phyloP scores from a whole-genome alignment of 2,888 invertebrate genomes.

The Dicyrtoma fusca region DNA sequence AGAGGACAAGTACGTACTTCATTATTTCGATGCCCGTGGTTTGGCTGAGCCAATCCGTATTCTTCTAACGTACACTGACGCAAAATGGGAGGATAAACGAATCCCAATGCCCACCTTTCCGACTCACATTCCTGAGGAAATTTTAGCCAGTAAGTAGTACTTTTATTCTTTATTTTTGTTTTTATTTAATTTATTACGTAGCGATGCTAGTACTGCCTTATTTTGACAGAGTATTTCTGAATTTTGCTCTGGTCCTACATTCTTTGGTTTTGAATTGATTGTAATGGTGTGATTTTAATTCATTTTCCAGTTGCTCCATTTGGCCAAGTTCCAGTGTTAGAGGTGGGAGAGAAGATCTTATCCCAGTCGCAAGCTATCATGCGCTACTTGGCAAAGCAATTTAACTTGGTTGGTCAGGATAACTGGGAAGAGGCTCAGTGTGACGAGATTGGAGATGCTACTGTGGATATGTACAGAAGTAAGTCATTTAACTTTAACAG shows the following conservation, averaged over 20 bases:
- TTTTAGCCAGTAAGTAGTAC: conserved; percentile 3
- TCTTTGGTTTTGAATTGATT: not conserved
- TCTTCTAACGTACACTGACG: not conserved
- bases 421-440: conserved; percentile 42
- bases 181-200: not conserved
- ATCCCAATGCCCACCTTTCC: not conserved
- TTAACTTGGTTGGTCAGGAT: conserved; percentile 42
- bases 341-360: conserved; percentile 53
- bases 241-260: not conserved
- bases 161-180: not conserved
- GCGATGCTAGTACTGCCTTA: not conserved
- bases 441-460: conserved; percentile 39
- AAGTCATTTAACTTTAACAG: too few relatives aligned
- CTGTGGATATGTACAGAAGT: conserved; percentile 22
- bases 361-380: conserved; percentile 55
- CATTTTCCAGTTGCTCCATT: conserved; percentile 50
- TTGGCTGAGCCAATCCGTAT: conserved; percentile 4
- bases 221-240: too few relatives aligned
- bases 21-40: conserved; percentile 10
- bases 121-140: not conserved
- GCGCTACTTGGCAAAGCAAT: conserved; percentile 54
- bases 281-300: too few relatives aligned
- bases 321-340: conserved; percentile 54
- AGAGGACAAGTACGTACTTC: not conserved
- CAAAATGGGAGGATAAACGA: conserved; percentile 28